Percentiles rank a stretch among this genome's conserved stretches.
Conservation (phyloP, 2,113 vertebrate genomes). For the Malurus cyaneus region DNA sequence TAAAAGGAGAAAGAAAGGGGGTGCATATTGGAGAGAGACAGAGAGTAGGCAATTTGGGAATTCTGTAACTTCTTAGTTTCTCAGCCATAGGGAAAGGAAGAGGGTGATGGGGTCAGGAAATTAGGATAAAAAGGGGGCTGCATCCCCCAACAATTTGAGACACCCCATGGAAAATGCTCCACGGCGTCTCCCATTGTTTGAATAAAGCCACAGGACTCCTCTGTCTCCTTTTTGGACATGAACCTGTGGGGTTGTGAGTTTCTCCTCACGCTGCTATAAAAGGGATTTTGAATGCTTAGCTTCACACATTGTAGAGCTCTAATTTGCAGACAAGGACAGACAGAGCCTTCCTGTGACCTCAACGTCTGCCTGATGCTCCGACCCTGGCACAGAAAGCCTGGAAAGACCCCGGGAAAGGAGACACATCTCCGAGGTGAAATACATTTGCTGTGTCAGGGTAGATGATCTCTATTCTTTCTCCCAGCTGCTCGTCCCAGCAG, state of each 20-base stretch:
- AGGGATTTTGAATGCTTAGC: neutral
- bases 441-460: neutral
- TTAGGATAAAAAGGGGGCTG: neutral
- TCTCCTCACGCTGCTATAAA: accelerated
- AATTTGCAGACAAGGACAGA: neutral
- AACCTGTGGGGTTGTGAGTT: accelerated
- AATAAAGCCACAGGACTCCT: neutral
- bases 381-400: accelerated
- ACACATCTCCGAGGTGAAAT: accelerated
- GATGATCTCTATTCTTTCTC: neutral
- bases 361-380: neutral
- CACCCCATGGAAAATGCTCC: neutral
- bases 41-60: neutral
- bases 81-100: neutral
- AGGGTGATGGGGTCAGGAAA: neutral
- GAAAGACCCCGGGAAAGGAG: accelerated
- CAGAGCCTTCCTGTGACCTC: neutral
- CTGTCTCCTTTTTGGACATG: neutral
- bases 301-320: accelerated
- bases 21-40: neutral
- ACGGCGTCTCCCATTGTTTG: neutral
- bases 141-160: neutral
- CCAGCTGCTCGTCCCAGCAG: neutral
- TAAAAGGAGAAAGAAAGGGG: accelerated
- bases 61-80: neutral